A percentile compares a stretch with the other conserved stretches of the same genome.
These are phyloP conservation scores for Lasioglossum marginatum DNA, from an alignment of 2,888 invertebrate genomes.

Conservation along the genomic window DNA sequence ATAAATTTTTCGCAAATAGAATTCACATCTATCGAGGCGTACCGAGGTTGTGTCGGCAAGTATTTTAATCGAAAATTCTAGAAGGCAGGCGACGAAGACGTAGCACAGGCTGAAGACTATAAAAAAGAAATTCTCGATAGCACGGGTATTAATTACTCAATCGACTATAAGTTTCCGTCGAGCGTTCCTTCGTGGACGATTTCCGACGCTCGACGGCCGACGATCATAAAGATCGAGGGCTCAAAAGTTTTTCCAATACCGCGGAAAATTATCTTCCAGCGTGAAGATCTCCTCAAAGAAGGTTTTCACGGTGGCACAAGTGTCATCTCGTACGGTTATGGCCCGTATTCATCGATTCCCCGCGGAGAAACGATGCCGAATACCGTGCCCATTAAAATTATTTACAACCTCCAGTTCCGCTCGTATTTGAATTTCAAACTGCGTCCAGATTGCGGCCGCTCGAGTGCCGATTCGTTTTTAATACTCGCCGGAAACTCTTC, in stretches of 20 bases:
- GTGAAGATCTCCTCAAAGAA: background rate
- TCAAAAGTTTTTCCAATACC: slow-evolving; percentile 29
- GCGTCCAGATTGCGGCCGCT: background rate
- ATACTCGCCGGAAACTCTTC: background rate
- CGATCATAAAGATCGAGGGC: slow-evolving; percentile 29
- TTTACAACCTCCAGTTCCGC: slow-evolving; percentile 6
- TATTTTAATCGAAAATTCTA: background rate
- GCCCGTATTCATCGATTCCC: background rate
- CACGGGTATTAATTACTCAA: slow-evolving; percentile 41
- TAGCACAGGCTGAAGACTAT: background rate
- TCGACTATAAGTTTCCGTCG: slow-evolving; percentile 40
- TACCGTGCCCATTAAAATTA: slow-evolving; percentile 28
- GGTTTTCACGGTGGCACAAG: background rate
- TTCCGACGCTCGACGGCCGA: slow-evolving; percentile 10
- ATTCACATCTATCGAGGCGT: background rate
- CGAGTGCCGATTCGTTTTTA: background rate
- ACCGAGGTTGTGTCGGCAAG: background rate
- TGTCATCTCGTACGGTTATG: background rate
- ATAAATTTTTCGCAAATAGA: background rate
- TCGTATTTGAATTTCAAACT: background rate
- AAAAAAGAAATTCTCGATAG: slow-evolving; percentile 17
- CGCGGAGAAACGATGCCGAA: slow-evolving; percentile 7
- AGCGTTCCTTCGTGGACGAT: slow-evolving; percentile 22
- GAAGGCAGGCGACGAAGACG: background rate
- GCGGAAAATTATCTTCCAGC: slow-evolving; percentile 12